phyloP scores from a whole-genome alignment of 92 coral and sea anemone genomes.

The Umimayanthus kanabou region DNA sequence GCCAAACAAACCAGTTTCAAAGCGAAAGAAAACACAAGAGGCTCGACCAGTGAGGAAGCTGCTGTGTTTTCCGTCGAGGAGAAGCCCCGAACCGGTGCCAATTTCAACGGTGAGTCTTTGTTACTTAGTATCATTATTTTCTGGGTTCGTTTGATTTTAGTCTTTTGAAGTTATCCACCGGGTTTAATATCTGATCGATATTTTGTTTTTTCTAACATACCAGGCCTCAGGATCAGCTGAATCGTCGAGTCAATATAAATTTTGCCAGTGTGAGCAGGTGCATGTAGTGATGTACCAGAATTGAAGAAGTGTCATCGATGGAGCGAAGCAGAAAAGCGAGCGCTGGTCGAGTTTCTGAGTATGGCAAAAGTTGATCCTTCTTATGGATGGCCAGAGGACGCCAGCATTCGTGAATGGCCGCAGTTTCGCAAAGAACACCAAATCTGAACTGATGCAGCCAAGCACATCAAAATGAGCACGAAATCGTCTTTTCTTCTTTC shows the following conservation, averaged over 20 bases:
- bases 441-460: constrained; percentile 37
- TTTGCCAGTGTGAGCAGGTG: not conserved
- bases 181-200: too few relatives aligned
- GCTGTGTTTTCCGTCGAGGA: not conserved
- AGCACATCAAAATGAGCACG: constrained; percentile 22
- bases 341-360: constrained; percentile 43
- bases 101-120: not conserved
- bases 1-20: constrained; percentile 4
- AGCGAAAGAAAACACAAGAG: not conserved
- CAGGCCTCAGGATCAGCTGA: not conserved
- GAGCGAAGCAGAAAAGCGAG: constrained; percentile 39
- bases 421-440: constrained; percentile 4
- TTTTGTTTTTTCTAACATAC: too few relatives aligned
- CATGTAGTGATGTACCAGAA: not conserved
- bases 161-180: too few relatives aligned
- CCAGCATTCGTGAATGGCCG: constrained; percentile 3
- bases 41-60: constrained; percentile 13
- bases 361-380: constrained; percentile 29
- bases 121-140: not conserved
- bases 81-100: not conserved
- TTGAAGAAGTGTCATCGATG: constrained; percentile 1
- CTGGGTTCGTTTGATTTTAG: too few relatives aligned
- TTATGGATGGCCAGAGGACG: constrained; percentile 7
- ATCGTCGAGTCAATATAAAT: not conserved
- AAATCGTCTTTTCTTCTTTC: constrained; percentile 27